These are phyloP conservation scores for Monochamus saltuarius DNA, from an alignment of 1,140 invertebrate species.

Conservation along the genomic window DNA sequence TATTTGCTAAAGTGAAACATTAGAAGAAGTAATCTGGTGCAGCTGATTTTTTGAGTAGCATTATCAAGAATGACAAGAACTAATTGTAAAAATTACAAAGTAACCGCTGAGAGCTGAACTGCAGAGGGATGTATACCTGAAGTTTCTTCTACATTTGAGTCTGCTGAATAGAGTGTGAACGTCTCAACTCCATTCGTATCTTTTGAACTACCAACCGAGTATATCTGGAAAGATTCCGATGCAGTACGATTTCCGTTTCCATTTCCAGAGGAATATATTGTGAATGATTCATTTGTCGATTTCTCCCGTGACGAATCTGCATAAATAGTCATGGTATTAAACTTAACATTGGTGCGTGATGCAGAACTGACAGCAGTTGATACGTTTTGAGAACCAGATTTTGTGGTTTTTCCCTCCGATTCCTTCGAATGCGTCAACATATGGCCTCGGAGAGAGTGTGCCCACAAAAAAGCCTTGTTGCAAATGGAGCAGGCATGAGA, in stretches of 20 bases:
- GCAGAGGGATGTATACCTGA: no score
- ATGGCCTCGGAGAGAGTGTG: conserved; percentile 66
- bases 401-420: background rate
- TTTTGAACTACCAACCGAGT: background rate
- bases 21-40: no score
- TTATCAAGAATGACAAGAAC: no score
- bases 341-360: background rate
- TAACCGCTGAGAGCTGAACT: no score
- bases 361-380: no score
- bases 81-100: no score
- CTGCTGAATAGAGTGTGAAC: conserved; percentile 8
- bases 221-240: conserved; percentile 7
- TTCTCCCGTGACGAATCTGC: background rate
- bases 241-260: background rate
- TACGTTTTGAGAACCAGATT: background rate
- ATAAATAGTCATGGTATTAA: background rate
- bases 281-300: conserved; percentile 5
- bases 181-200: background rate
- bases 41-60: no score
- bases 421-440: conserved; percentile 38
- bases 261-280: background rate
- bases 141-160: background rate
- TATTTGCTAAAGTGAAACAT: no score
- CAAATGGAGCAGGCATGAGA: conserved; percentile 70
- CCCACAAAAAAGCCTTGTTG: conserved; percentile 63